A percentile compares a stretch with the other conserved stretches of the same genome.
phyloP scores from a whole-genome alignment of 2,888 invertebrate species.

The Anaspis maculata region DNA sequence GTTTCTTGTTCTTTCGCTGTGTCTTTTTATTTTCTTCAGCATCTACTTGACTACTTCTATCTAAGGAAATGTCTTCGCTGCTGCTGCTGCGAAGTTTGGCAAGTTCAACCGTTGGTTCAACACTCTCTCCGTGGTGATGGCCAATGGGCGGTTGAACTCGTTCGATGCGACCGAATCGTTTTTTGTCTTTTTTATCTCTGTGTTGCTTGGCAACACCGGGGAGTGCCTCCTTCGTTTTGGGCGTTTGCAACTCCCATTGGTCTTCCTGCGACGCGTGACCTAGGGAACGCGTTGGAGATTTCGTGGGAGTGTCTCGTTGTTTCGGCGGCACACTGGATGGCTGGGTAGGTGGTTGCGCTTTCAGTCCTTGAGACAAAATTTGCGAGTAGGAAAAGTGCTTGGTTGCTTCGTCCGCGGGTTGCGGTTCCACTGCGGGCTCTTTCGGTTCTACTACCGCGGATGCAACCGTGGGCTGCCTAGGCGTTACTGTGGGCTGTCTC shows the following conservation, averaged over 20 bases:
- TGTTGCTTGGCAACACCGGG: slow-evolving; percentile 29
- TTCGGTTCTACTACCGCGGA: neutral
- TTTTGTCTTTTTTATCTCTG: slow-evolving; percentile 30
- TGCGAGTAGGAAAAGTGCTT: slow-evolving; percentile 58
- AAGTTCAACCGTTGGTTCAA: too few relatives aligned
- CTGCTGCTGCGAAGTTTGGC: slow-evolving; percentile 32
- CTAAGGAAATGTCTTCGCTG: slow-evolving; percentile 21
- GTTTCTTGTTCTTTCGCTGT: slow-evolving; percentile 25
- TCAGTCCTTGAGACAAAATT: slow-evolving; percentile 59
- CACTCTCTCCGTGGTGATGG: slow-evolving; percentile 34
- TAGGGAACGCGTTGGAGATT: slow-evolving; percentile 33
- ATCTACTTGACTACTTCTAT: slow-evolving; percentile 28
- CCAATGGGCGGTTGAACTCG: slow-evolving; percentile 20
- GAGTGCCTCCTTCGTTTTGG: too few relatives aligned
- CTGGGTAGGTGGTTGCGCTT: slow-evolving; percentile 44
- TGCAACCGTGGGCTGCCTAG: neutral
- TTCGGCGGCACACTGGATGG: slow-evolving; percentile 46
- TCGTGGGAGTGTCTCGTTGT: slow-evolving; percentile 30
- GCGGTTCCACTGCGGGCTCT: neutral
- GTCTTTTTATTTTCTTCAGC: slow-evolving; percentile 25
- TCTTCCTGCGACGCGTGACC: too few relatives aligned
- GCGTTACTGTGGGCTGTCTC: neutral
- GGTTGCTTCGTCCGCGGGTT: neutral
- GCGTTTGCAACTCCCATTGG: too few relatives aligned
- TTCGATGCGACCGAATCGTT: slow-evolving; percentile 31